A percentile compares a stretch with the other conserved stretches of the same genome.
phyloP scores from a whole-genome alignment of 2,888 invertebrate genomes.

The Stenoptilia bipunctidactyla region DNA sequence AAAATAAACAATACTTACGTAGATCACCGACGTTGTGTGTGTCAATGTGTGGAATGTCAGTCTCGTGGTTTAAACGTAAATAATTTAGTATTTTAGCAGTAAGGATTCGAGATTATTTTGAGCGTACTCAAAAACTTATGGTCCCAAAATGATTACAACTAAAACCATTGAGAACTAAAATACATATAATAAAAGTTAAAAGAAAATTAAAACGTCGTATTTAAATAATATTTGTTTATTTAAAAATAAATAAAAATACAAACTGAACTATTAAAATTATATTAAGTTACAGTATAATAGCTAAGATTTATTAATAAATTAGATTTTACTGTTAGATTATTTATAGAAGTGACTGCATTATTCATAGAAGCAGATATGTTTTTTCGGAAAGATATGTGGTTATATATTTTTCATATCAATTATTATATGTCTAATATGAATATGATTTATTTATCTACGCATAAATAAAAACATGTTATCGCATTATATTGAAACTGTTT shows the following conservation, averaged over 20 bases:
- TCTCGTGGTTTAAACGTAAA: slow-evolving; percentile 38
- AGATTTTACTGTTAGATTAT: not conserved
- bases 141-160: not conserved
- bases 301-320: slow-evolving; percentile 9
- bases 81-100: not conserved
- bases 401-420: no score
- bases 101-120: not conserved
- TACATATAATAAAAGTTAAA: not conserved
- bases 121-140: not conserved
- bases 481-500: no score
- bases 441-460: no score
- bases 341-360: slow-evolving; percentile 20
- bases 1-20: slow-evolving; percentile 46
- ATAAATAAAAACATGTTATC: no score
- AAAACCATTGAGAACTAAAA: not conserved
- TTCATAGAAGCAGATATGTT: slow-evolving; percentile 63
- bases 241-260: slow-evolving; percentile 1
- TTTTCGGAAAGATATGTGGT: slow-evolving; percentile 31
- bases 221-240: not conserved
- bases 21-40: slow-evolving; percentile 42
- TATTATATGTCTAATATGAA: no score
- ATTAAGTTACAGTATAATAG: slow-evolving; percentile 20
- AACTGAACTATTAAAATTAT: not conserved
- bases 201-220: not conserved
- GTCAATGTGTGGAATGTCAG: slow-evolving; percentile 33